A percentile compares a stretch with the other conserved stretches of the same genome.
Conservation (phyloP, 2,113 vertebrate genomes). For the Elephantulus edwardii region DNA sequence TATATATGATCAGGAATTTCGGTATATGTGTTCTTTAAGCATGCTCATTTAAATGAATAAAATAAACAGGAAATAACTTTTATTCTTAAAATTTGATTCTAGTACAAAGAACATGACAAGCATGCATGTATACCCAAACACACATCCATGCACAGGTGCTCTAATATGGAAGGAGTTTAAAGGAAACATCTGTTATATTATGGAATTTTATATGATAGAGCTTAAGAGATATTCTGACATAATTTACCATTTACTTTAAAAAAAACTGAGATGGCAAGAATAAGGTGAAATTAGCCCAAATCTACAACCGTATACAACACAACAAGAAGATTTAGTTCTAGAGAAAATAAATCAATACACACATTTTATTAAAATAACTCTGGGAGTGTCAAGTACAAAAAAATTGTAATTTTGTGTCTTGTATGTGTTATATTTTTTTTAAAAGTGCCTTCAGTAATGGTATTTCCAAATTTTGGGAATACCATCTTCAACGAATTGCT, state of each 20-base stretch:
- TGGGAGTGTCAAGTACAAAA: not conserved
- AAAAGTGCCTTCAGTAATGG: not conserved
- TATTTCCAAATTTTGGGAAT: not conserved
- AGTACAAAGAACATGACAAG: not conserved
- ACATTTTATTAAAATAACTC: not conserved
- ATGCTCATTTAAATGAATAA: not conserved
- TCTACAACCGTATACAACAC: slow-evolving; percentile 12
- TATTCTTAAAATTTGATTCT: slow-evolving; percentile 4
- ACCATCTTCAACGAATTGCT: not conserved
- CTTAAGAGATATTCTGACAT: not conserved
- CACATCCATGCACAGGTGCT: not conserved
- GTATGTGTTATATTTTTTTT: not conserved
- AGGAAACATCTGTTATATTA: not conserved
- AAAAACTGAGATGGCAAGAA: slow-evolving; percentile 7
- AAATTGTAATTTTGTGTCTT: not conserved
- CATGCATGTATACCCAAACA: not conserved
- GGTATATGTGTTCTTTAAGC: not conserved
- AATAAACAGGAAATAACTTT: not conserved
- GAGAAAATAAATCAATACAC: slow-evolving; percentile 6
- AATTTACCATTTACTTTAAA: not conserved
- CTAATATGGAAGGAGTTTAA: not conserved
- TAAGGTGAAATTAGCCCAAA: not conserved
- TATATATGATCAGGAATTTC: not conserved
- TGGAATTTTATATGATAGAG: not conserved
- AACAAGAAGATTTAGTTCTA: slow-evolving; percentile 3